Evolutionary conservation across 1,140 invertebrate species (phyloP), one percentile per base, ranked within the genome.

Genomic region (Caenorhabditis latens): DNA sequence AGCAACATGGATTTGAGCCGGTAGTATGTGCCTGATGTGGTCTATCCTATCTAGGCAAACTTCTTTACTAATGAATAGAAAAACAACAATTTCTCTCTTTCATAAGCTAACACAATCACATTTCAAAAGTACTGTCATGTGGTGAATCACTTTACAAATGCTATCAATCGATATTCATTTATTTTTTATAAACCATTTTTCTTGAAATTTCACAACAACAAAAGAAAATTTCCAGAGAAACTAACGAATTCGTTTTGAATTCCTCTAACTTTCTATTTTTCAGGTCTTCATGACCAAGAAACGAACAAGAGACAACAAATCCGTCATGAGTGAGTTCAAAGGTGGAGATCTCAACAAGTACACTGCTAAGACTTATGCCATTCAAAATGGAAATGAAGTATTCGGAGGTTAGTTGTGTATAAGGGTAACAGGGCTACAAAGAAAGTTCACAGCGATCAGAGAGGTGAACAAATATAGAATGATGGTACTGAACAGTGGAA

Each of bases 261-360:
- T 24, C 8, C 43, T 63, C 55, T 61, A 84, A 84, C 55, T 84
- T 58, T 58, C 8, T 13, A 84, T 50, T 84, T 85, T 89, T 75
- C 88, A 89, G 88, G 88, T 89, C 6, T 89, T 89, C 84, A 88
- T 89, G 86, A 89, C 88, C 24, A 89, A 89, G 87, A 89, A 89
- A 46, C 86, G 88, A 8, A 89, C 88, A 14, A 9, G 88, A 7
- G 88, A 89, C 67, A 88, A 79, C 65, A 89, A 89, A 63, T 85
- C 88, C 9, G 84, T 87, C 32, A 79, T 65, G 48, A 88, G 87
- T 42, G 88, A 89, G 75, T 89, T 89, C 88, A 89, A 89, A 65
- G 88, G 88, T 19, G 88, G 88, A 9, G 88, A 89, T 46, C 48
- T 89, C 21, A 89, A 89, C 86, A 89, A 89, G 84, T 89, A 89